Conservation (phyloP, 2,113 vertebrate genomes). For the Accipiter cooperii region DNA sequence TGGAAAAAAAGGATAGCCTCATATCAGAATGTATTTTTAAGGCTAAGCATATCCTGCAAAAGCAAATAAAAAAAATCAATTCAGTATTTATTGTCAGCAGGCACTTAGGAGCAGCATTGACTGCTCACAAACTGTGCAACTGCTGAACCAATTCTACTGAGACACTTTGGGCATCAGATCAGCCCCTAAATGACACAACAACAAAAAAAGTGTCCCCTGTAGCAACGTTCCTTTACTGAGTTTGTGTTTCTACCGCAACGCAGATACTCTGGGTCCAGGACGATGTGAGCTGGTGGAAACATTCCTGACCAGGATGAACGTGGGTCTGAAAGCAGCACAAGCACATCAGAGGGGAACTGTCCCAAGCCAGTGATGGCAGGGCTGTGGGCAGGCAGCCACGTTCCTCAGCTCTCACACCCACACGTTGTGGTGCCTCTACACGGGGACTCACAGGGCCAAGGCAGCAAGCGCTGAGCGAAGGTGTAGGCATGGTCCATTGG, state of each 20-base stretch:
- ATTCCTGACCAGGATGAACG: accelerated
- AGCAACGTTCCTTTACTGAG: background rate
- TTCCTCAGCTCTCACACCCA: background rate
- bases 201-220: no score
- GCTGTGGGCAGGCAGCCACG: background rate
- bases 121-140: background rate
- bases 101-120: background rate
- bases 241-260: background rate
- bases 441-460: background rate
- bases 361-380: background rate
- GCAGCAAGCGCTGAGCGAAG: background rate
- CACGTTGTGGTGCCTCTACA: no score
- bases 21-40: background rate
- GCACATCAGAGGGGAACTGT: background rate
- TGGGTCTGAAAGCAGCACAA: background rate
- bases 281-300: background rate
- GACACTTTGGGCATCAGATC: background rate
- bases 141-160: background rate
- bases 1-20: background rate
- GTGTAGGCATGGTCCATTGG: background rate
- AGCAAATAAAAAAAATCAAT: background rate
- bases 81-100: background rate
- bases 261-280: background rate
- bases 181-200: background rate
- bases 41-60: background rate